A percentile compares a stretch with the other conserved stretches of the same genome.
Evolutionary conservation across 2,113 vertebrate genomes (phyloP).

Genomic region (Tamias sibiricus): DNA sequence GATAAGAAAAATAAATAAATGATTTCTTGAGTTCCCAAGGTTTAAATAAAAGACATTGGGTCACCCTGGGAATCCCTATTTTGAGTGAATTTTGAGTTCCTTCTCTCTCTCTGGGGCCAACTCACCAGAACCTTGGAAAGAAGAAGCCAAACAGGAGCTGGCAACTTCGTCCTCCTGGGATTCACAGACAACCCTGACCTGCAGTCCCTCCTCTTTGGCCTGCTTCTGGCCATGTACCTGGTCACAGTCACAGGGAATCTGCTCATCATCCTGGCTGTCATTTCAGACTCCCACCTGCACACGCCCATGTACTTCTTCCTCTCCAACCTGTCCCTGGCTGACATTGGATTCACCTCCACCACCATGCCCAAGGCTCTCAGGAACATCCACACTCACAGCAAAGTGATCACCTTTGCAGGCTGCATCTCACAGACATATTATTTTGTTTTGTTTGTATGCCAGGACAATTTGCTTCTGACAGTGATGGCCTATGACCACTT

Average conservation of each 20-base stretch:
- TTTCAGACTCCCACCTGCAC: constrained; percentile 39
- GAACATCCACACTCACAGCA: constrained; percentile 19
- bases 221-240: constrained; percentile 49
- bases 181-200: not conserved
- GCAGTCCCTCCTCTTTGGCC: not conserved
- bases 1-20: not conserved
- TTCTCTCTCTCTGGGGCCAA: not conserved
- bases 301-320: too few relatives aligned
- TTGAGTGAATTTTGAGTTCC: not conserved
- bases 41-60: not conserved
- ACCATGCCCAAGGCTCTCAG: constrained; percentile 18
- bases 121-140: not conserved
- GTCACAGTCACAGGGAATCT: not conserved
- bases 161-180: constrained; percentile 61
- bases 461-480: constrained; percentile 44
- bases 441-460: constrained; percentile 53
- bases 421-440: constrained; percentile 51
- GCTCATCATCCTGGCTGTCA: constrained; percentile 12
- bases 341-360: constrained; percentile 55
- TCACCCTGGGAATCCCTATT: not conserved
- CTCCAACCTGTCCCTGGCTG: not conserved
- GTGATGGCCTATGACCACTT: constrained; percentile 61
- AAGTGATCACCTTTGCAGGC: not conserved
- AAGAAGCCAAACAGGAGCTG: constrained; percentile 38
- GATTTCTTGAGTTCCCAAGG: not conserved